Conservation (phyloP, 2,888 invertebrate genomes). For the Asteroscopus sphinx region DNA sequence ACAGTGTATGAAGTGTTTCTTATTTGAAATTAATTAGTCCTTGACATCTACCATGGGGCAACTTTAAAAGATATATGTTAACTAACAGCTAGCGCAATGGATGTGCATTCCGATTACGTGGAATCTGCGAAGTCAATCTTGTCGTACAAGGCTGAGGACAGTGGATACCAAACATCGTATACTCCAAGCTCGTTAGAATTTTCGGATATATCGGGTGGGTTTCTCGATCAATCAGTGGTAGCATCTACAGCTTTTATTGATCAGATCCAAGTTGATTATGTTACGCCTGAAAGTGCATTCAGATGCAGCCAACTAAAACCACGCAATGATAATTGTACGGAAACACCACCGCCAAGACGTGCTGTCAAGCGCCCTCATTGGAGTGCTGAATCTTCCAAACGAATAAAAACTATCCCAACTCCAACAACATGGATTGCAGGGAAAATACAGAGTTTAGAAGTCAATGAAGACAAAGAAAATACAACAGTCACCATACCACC, state of each 20-base stretch:
- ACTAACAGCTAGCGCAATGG: slow-evolving; percentile 66
- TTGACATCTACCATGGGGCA: slow-evolving; percentile 41
- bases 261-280: slow-evolving; percentile 67
- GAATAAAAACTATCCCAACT: slow-evolving; percentile 68
- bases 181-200: slow-evolving; percentile 80
- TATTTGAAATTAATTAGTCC: slow-evolving; percentile 19
- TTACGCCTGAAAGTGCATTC: slow-evolving; percentile 57
- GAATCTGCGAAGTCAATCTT: slow-evolving; percentile 73
- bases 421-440: slow-evolving; percentile 83
- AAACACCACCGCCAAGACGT: slow-evolving; percentile 73
- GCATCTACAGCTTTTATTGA: slow-evolving; percentile 66
- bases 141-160: slow-evolving; percentile 80
- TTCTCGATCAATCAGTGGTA: slow-evolving; percentile 66
- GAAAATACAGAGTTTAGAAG: slow-evolving; percentile 78
- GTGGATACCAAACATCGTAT: slow-evolving; percentile 84
- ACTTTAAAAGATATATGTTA: slow-evolving; percentile 24
- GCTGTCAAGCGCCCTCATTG: slow-evolving; percentile 76
- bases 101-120: slow-evolving; percentile 72
- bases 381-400: slow-evolving; percentile 64
- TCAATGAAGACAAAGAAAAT: slow-evolving; percentile 75
- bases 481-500: slow-evolving; percentile 51
- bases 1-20: slow-evolving; percentile 18
- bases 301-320: slow-evolving; percentile 56
- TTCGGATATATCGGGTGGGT: slow-evolving; percentile 74
- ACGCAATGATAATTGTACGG: slow-evolving; percentile 56